These are phyloP conservation scores for Karalla daura DNA, from an alignment of 2,797 vertebrate genomes.

Conservation along the genomic window DNA sequence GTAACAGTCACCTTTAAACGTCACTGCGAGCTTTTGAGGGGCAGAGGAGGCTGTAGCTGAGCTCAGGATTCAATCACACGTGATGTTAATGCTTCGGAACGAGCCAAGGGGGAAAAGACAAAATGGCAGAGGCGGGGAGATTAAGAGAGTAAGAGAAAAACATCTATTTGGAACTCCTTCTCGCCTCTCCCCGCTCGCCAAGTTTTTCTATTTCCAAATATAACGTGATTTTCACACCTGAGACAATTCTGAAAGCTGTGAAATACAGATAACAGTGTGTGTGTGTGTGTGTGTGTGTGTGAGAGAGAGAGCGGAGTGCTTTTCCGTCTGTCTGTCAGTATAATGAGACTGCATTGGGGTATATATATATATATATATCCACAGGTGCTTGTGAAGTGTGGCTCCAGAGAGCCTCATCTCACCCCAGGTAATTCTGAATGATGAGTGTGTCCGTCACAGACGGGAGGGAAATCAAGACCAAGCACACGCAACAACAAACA, in stretches of 20 bases:
- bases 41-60: not conserved
- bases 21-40: not conserved
- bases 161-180: slow-evolving; percentile 34
- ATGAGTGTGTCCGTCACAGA: slow-evolving; percentile 40
- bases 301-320: not conserved
- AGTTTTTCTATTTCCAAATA: slow-evolving; percentile 48
- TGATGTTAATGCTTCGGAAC: slow-evolving; percentile 4
- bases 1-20: not conserved
- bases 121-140: slow-evolving; percentile 13
- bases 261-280: slow-evolving; percentile 37
- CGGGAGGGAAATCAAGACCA: slow-evolving; percentile 22
- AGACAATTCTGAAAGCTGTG: slow-evolving; percentile 48
- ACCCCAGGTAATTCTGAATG: slow-evolving; percentile 41
- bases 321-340: slow-evolving; percentile 10
- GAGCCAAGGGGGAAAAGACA: not conserved
- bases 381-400: not conserved
- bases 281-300: slow-evolving; percentile 2
- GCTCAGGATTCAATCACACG: not conserved
- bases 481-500: slow-evolving; percentile 2
- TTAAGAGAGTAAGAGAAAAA: not conserved
- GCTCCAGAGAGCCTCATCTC: slow-evolving; percentile 6
- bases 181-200: slow-evolving; percentile 20
- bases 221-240: slow-evolving; percentile 56
- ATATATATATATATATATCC: not conserved
- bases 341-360: slow-evolving; percentile 22